A percentile compares a stretch with the other conserved stretches of the same genome.
Conservation (phyloP, 2,797 vertebrate species). For the Mormyrus hasselquistii region DNA sequence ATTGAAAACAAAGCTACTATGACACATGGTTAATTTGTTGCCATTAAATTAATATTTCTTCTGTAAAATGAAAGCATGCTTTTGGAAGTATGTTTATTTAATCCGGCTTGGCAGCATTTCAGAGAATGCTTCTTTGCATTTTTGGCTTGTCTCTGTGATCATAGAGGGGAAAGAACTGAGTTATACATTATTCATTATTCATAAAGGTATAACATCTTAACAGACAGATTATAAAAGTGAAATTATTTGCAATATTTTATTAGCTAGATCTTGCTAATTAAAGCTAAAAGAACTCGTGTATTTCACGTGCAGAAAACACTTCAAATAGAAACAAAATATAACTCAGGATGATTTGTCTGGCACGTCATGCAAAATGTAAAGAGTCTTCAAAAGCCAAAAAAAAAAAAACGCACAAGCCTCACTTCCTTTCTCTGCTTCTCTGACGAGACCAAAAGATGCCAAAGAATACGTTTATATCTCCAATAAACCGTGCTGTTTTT, state of each 20-base stretch:
- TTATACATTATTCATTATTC: neutral
- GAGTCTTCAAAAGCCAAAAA: neutral
- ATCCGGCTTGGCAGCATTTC: neutral
- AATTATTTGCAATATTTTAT: neutral
- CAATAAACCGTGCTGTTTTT: conserved; percentile 17
- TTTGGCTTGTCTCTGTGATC: neutral
- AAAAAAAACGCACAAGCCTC: neutral
- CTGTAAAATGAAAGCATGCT: neutral
- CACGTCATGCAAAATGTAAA: neutral
- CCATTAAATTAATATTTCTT: neutral
- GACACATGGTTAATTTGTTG: neutral
- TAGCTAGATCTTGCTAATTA: neutral
- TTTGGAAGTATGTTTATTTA: neutral
- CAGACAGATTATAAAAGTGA: neutral
- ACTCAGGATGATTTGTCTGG: neutral
- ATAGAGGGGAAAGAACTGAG: neutral
- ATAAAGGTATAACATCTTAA: neutral
- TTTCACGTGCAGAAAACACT: neutral
- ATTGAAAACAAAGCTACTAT: neutral
- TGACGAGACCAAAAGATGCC: neutral
- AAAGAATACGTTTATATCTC: neutral
- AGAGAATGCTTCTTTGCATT: neutral
- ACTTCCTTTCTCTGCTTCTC: conserved; percentile 1
- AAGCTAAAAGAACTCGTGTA: neutral
- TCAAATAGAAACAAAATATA: neutral